These are phyloP conservation scores for Indicator maculatus DNA, from an alignment of 2,113 vertebrate genomes.

Conservation along the genomic window DNA sequence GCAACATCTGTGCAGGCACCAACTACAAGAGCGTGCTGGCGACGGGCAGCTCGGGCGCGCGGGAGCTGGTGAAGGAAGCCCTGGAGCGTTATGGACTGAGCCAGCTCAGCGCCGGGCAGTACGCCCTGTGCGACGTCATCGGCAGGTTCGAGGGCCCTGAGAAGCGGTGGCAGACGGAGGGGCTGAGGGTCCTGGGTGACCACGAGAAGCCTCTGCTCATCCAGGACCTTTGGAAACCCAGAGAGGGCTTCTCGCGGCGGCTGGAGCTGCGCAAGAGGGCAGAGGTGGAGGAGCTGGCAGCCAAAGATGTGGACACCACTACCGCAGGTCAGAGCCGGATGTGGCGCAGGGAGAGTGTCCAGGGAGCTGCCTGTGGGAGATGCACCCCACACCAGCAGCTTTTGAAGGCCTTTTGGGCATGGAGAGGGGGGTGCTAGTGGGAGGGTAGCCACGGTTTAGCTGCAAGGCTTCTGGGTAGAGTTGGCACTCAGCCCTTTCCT, in stretches of 20 bases:
- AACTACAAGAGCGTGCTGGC: slow-evolving; percentile 98
- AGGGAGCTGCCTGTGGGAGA: neutral
- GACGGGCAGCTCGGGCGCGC: slow-evolving; percentile 86
- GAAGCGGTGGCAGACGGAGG: slow-evolving; percentile 84
- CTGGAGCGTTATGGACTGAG: slow-evolving; percentile 91
- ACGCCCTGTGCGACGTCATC: slow-evolving; percentile 91
- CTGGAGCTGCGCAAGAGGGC: slow-evolving; percentile 89
- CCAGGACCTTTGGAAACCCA: slow-evolving; percentile 94
- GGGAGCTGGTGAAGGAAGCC: slow-evolving; percentile 92
- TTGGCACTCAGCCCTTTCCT: neutral
- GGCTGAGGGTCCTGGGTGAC: slow-evolving; percentile 87
- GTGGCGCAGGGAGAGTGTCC: fast-evolving
- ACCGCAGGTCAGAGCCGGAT: slow-evolving; percentile 85
- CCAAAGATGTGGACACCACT: slow-evolving; percentile 90
- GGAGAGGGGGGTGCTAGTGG: no score
- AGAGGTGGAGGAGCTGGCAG: slow-evolving; percentile 88
- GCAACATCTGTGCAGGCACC: slow-evolving; percentile 88
- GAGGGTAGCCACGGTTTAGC: neutral
- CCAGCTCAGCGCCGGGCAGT: slow-evolving; percentile 79
- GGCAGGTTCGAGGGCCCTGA: slow-evolving; percentile 81
- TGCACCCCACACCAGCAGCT: neutral
- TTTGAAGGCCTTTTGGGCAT: fast-evolving
- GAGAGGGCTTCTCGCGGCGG: slow-evolving; percentile 89
- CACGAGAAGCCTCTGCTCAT: slow-evolving; percentile 92
- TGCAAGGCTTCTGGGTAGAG: neutral